Conservation (phyloP, 1,140 invertebrate species). For the Cydia amplana region DNA sequence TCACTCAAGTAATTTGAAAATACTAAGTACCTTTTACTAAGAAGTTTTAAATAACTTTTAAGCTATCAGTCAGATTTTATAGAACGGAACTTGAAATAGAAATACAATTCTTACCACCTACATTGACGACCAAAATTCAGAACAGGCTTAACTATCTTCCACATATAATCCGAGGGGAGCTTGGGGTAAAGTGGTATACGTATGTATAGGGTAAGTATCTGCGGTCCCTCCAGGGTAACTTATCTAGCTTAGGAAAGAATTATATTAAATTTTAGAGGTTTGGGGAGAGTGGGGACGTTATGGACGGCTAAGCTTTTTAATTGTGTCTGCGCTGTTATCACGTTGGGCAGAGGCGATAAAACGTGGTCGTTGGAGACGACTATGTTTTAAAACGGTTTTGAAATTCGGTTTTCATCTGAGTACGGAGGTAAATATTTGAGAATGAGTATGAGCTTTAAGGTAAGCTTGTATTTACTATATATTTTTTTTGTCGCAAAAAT, state of each 20-base stretch:
- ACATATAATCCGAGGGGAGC: slow-evolving; percentile 62
- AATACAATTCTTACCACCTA: not conserved
- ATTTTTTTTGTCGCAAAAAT: too few relatives aligned
- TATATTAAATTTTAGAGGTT: slow-evolving; percentile 31
- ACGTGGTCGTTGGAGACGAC: not conserved
- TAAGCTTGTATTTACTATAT: too few relatives aligned
- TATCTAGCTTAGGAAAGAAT: slow-evolving; percentile 20
- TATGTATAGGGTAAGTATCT: slow-evolving; percentile 18
- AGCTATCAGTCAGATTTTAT: too few relatives aligned
- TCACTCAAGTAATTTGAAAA: too few relatives aligned
- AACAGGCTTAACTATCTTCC: slow-evolving; percentile 75
- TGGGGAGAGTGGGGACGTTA: slow-evolving; percentile 3
- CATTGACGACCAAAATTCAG: slow-evolving; percentile 69
- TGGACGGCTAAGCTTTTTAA: slow-evolving; percentile 28
- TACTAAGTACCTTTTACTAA: too few relatives aligned
- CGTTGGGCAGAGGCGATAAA: slow-evolving; percentile 15
- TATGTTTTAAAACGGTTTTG: not conserved
- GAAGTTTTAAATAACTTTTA: too few relatives aligned
- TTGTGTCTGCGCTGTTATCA: slow-evolving; percentile 25
- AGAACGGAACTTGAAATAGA: not conserved
- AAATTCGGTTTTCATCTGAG: not conserved
- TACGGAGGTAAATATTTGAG: not conserved
- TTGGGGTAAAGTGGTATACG: slow-evolving; percentile 36
- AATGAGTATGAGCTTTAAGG: too few relatives aligned
- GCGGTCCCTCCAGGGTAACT: slow-evolving; percentile 27